phyloP scores from a whole-genome alignment of 1,140 invertebrate genomes.

The Sycophaga agraensis region DNA sequence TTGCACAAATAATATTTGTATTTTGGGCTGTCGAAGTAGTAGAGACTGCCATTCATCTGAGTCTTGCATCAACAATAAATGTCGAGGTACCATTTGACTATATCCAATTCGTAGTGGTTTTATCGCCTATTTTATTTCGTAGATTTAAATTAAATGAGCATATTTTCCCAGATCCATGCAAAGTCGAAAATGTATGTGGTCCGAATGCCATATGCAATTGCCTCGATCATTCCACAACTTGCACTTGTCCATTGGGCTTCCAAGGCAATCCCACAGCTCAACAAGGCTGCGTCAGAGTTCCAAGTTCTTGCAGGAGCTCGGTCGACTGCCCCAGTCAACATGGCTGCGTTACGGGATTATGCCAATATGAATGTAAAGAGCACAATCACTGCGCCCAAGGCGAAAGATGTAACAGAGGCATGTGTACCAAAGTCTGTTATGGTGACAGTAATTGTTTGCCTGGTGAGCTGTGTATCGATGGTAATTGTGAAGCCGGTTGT shows the following conservation, averaged over 20 bases:
- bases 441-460: slow-evolving; percentile 84
- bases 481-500: slow-evolving; percentile 80
- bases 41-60: slow-evolving; percentile 74
- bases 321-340: slow-evolving; percentile 73
- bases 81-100: slow-evolving; percentile 56
- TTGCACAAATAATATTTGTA: slow-evolving; percentile 77
- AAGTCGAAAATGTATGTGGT: slow-evolving; percentile 74
- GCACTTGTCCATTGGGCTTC: slow-evolving; percentile 80
- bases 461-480: slow-evolving; percentile 85
- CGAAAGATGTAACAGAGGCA: slow-evolving; percentile 76
- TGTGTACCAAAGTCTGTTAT: slow-evolving; percentile 84
- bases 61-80: slow-evolving; percentile 81
- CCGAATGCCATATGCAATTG: slow-evolving; percentile 80
- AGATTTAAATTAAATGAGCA: neutral
- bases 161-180: slow-evolving; percentile 69
- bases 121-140: neutral
- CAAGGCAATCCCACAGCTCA: slow-evolving; percentile 84
- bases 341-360: slow-evolving; percentile 72
- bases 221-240: slow-evolving; percentile 69
- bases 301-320: slow-evolving; percentile 64
- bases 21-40: slow-evolving; percentile 79
- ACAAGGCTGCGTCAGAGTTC: slow-evolving; percentile 81
- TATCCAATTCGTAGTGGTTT: neutral
- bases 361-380: slow-evolving; percentile 73
- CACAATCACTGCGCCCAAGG: slow-evolving; percentile 75